Evolutionary conservation across 2,888 invertebrate genomes (phyloP), one percentile per base, ranked within the genome.

Genomic region (Plebejus argus): DNA sequence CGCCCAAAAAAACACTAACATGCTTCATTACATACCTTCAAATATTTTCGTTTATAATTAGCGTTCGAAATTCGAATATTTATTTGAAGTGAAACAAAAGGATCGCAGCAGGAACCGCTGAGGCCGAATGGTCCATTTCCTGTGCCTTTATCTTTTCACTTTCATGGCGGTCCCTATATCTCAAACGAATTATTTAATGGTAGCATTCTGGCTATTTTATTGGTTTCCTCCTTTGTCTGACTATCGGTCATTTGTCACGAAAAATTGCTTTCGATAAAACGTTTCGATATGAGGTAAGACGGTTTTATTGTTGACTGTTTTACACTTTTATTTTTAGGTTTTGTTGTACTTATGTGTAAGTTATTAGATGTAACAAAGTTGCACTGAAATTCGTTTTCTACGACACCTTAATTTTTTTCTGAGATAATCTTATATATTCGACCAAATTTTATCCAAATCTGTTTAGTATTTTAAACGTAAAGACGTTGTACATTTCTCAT

Each of bases 101-200:
- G 18, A 58, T 53, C 18, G 8, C 49, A 76, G 76, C 76, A 35
- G 49, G 15, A 58, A 35, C 35, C 20, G 61, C 4, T n/a, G 56
- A 61, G 76, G 76, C 4, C 49, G 76, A 61, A 76, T n/a, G 76
- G n/a, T 49, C 35, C 39, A 76, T 61, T 76, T 76, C 76, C 76
- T 76, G 76, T 15, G 61, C 76, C 58, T 76, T 76, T 76, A 76
- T 76, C 76, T 76, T 76, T 76, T 74, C 28, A 74, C 76, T 58
- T 58, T 76, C 76, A 76, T 58, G 56, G 28, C 76, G 53, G 53
- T 76, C 76, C 33, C 53, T 61, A 23, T 76, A 76, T 76, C 35
- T 35, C 58, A 58, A 76, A 56, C 35, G 56, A 58, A 76, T 58
- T 58, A 76, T 56, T 61, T 76, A 76, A 76, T 76, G 58, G 76